Conservation (phyloP, 2,113 vertebrate genomes). For the Girardinichthys multiradiatus region DNA sequence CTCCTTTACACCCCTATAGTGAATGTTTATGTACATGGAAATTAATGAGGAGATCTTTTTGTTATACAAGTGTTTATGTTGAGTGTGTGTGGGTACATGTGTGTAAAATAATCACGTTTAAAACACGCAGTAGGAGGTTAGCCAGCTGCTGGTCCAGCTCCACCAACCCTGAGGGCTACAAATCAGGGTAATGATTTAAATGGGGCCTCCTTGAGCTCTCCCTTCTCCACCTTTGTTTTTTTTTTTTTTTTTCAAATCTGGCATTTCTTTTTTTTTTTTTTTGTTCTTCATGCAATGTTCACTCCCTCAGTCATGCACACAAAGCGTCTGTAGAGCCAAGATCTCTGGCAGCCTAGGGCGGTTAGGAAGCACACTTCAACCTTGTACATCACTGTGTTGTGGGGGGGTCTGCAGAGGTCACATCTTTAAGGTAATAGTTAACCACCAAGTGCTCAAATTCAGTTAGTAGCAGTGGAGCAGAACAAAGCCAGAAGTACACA, state of each 20-base stretch:
- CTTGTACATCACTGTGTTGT: constrained; percentile 61
- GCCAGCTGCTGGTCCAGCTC: constrained; percentile 67
- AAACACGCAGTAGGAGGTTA: constrained; percentile 66
- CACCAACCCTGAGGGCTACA: constrained; percentile 71
- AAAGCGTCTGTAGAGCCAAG: constrained; percentile 35
- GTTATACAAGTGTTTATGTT: constrained; percentile 54
- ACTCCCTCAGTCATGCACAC: constrained; percentile 21
- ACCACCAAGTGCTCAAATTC: constrained; percentile 75
- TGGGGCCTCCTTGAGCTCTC: constrained; percentile 59
- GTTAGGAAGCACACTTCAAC: constrained; percentile 73
- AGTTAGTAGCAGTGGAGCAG: constrained; percentile 61
- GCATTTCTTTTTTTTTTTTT: neutral
- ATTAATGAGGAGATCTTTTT: constrained; percentile 62
- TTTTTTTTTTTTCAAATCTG: constrained; percentile 20
- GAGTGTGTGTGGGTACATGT: constrained; percentile 32
- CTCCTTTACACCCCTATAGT: constrained; percentile 26
- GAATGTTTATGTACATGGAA: constrained; percentile 62
- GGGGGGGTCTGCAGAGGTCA: constrained; percentile 40
- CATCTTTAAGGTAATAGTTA: constrained; percentile 72
- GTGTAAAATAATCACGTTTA: constrained; percentile 67
- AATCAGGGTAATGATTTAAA: constrained; percentile 81
- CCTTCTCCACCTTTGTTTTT: constrained; percentile 43
- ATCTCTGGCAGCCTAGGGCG: constrained; percentile 64
- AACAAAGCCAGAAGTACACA: constrained; percentile 61
- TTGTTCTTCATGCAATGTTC: constrained; percentile 12